These are phyloP conservation scores for Diploscapter pachys DNA, from an alignment of 1,140 invertebrate species.

Conservation along the genomic window DNA sequence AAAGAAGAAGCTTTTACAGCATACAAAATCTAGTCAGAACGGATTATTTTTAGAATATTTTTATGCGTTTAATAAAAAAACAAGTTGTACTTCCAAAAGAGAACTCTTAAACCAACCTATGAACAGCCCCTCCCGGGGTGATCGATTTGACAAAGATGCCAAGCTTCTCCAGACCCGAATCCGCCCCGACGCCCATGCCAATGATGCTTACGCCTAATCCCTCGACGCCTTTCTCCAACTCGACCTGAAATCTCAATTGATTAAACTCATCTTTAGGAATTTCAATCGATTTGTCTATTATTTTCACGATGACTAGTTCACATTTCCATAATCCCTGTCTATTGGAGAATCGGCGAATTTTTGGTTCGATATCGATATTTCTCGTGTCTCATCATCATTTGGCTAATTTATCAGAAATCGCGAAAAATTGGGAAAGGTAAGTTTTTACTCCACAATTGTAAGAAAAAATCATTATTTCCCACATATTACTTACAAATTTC, in stretches of 20 bases:
- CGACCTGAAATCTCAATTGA: conserved; percentile 26
- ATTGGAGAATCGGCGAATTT: too few relatives aligned
- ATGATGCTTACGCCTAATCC: conserved; percentile 92
- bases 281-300: too few relatives aligned
- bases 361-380: too few relatives aligned
- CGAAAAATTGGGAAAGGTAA: too few relatives aligned
- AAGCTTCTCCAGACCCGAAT: conserved; percentile 89
- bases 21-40: not conserved
- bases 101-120: conserved; percentile 52
- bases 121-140: conserved; percentile 87
- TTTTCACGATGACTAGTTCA: too few relatives aligned
- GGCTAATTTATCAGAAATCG: too few relatives aligned
- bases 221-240: conserved; percentile 71
- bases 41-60: not conserved
- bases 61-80: not conserved
- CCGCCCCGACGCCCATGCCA: conserved; percentile 91
- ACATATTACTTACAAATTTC: too few relatives aligned
- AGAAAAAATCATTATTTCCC: too few relatives aligned
- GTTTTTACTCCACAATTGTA: too few relatives aligned
- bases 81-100: not conserved
- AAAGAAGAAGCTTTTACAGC: not conserved
- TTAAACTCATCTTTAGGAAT: not conserved
- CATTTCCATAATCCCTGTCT: too few relatives aligned
- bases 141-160: conserved; percentile 98
- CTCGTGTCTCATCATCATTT: too few relatives aligned